Percentiles rank a stretch among this genome's conserved stretches.
Conservation (phyloP, 1,140 invertebrate species). For the Eumaeus atala region DNA sequence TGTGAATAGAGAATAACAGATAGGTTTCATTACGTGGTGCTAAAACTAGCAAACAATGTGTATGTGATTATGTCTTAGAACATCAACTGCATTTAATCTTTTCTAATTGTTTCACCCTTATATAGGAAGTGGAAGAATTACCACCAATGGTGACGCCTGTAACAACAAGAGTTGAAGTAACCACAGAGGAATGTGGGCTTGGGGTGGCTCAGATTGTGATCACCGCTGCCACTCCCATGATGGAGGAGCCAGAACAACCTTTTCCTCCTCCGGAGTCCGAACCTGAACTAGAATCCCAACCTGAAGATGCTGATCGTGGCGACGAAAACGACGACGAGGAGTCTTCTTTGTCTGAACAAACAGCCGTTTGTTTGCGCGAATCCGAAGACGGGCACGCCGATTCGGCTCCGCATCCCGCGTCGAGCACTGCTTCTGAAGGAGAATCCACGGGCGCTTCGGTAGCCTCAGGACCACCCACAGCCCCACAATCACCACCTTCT, state of each 20-base stretch:
- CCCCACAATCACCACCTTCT: constrained; percentile 74
- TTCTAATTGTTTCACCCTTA: background rate
- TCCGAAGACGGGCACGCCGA: constrained; percentile 45
- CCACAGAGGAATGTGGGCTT: constrained; percentile 70
- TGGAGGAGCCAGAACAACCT: constrained; percentile 82
- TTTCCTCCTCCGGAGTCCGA: constrained; percentile 76
- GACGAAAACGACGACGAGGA: constrained; percentile 58
- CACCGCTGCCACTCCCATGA: constrained; percentile 90
- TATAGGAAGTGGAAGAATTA: constrained; percentile 47
- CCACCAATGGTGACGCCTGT: constrained; percentile 44
- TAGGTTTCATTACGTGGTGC: background rate
- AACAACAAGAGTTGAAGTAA: constrained; percentile 51
- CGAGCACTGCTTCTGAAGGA: constrained; percentile 54
- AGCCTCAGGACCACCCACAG: constrained; percentile 52
- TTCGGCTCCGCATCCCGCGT: constrained; percentile 49
- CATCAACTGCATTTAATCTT: background rate
- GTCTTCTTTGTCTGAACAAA: constrained; percentile 57
- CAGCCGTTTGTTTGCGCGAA: constrained; percentile 52
- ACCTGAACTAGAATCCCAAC: constrained; percentile 59
- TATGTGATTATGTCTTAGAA: background rate
- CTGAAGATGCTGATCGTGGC: constrained; percentile 32
- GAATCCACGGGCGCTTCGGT: constrained; percentile 50
- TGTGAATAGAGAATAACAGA: background rate
- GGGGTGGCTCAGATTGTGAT: constrained; percentile 91
- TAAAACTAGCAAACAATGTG: background rate